Evolutionary conservation across 1,140 invertebrate species (phyloP).

Genomic region (Diorhabda elongata): DNA sequence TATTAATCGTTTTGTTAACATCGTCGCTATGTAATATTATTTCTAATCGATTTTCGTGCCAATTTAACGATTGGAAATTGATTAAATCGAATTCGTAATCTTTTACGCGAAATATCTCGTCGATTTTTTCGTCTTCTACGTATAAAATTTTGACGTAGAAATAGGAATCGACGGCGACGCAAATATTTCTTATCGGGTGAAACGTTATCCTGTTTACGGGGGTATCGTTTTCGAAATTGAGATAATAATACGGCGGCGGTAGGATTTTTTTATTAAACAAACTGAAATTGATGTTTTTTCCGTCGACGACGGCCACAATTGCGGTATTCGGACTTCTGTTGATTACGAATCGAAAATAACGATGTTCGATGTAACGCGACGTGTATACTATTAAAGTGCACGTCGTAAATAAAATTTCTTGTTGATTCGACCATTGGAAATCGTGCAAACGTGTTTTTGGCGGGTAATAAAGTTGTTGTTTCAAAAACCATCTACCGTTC

Average conservation of each 20-base stretch:
- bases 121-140: neutral
- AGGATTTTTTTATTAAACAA: slow-evolving; percentile 27
- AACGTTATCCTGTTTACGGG: slow-evolving; percentile 30
- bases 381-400: slow-evolving; percentile 27
- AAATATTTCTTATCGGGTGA: slow-evolving; percentile 6
- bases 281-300: slow-evolving; percentile 24
- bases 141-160: slow-evolving; percentile 18
- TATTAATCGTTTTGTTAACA: neutral
- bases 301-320: slow-evolving; percentile 30
- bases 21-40: neutral
- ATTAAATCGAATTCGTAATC: neutral
- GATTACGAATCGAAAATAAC: slow-evolving; percentile 22
- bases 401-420: slow-evolving; percentile 15
- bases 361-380: slow-evolving; percentile 15
- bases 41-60: neutral
- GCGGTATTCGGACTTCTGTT: slow-evolving; percentile 14
- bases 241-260: slow-evolving; percentile 26
- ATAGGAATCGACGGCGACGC: slow-evolving; percentile 14
- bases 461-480: slow-evolving; percentile 28
- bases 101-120: neutral
- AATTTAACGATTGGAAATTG: neutral
- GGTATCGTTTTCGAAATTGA: slow-evolving; percentile 16
- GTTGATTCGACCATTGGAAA: slow-evolving; percentile 25
- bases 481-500: slow-evolving; percentile 33
- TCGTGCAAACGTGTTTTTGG: slow-evolving; percentile 17